A percentile compares a stretch with the other conserved stretches of the same genome.
phyloP scores from a whole-genome alignment of 2,888 invertebrate species.

The Anthophora plumipes region DNA sequence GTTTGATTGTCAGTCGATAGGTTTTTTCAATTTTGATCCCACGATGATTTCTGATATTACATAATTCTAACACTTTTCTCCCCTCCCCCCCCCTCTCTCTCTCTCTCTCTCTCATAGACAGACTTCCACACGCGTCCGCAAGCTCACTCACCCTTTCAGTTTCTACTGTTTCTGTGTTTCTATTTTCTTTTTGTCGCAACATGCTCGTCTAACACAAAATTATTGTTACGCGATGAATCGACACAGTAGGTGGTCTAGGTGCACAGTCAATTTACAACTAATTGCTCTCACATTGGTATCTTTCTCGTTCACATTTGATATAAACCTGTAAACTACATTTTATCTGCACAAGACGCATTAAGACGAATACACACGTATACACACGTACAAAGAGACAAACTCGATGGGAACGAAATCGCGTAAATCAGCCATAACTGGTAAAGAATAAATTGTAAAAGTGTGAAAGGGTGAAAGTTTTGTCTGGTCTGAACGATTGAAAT shows the following conservation, averaged over 20 bases:
- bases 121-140: no score
- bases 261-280: not conserved
- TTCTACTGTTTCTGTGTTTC: no score
- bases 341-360: not conserved
- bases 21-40: constrained; percentile 54
- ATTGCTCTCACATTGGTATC: not conserved
- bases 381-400: no score
- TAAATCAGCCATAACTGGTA: no score
- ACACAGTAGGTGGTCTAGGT: not conserved
- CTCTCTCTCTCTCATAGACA: not conserved
- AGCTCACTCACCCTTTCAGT: not conserved
- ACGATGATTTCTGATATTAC: constrained; percentile 11
- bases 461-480: no score
- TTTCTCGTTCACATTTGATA: not conserved
- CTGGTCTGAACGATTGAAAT: no score
- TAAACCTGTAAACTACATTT: not conserved
- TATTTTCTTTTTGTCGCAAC: not conserved
- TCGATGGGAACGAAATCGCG: no score
- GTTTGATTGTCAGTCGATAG: constrained; percentile 61
- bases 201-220: not conserved
- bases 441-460: no score
- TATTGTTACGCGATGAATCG: not conserved
- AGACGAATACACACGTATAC: no score
- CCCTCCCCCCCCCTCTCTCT: not conserved
- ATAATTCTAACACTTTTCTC: not conserved